Evolutionary conservation across 2,888 invertebrate species (phyloP).

Genomic region (Idaea biselata): DNA sequence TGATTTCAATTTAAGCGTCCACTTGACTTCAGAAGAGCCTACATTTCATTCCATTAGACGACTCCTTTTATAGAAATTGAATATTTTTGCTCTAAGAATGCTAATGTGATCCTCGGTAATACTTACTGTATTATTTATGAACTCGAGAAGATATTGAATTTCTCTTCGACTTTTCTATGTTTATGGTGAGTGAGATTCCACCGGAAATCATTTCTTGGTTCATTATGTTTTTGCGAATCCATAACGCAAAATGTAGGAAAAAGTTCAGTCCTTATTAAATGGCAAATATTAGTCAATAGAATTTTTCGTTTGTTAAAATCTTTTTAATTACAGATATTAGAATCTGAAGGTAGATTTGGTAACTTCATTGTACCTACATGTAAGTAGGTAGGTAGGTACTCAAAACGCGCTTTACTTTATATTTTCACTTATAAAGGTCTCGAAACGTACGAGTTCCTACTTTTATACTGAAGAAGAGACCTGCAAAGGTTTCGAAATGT

Average conservation of each 20-base stretch:
- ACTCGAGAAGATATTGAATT: background rate
- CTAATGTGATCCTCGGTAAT: slow-evolving; percentile 2
- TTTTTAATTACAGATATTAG: background rate
- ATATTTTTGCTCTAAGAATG: slow-evolving; percentile 6
- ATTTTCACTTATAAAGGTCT: no score
- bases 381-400: no score
- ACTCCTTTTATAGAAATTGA: slow-evolving; percentile 8
- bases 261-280: background rate
- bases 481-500: no score
- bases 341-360: no score
- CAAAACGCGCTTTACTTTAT: no score
- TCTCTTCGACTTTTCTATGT: slow-evolving; percentile 11
- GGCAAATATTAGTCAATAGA: background rate
- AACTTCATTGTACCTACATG: no score
- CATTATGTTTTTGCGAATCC: background rate
- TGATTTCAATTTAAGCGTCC: background rate
- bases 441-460: no score
- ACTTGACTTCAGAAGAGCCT: background rate
- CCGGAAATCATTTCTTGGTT: background rate
- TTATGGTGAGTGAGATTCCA: slow-evolving; percentile 3
- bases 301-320: background rate
- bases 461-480: no score
- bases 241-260: background rate
- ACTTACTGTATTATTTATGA: slow-evolving; percentile 10
- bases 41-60: slow-evolving; percentile 11